phyloP scores from a whole-genome alignment of 2,113 vertebrate genomes.

The Corydoras maculifer region DNA sequence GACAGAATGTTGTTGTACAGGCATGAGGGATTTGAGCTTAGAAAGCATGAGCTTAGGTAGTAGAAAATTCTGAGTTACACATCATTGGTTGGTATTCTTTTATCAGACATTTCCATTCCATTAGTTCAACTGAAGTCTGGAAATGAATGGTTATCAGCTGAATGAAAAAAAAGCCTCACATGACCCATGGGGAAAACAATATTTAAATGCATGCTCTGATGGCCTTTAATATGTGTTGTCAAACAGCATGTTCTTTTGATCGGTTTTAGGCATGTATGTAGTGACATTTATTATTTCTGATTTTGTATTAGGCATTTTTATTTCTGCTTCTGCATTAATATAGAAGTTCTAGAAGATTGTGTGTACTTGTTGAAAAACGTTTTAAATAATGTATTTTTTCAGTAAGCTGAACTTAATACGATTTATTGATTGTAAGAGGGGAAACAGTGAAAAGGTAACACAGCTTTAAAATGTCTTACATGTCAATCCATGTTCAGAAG shows the following conservation, averaged over 20 bases:
- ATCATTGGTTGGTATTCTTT: not conserved
- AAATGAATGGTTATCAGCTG: too few relatives aligned
- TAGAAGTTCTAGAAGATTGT: slow-evolving; percentile 31
- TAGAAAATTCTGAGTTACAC: too few relatives aligned
- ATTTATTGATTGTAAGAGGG: slow-evolving; percentile 2
- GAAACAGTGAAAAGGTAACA: not conserved
- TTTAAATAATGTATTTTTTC: slow-evolving; percentile 1
- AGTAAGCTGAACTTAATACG: slow-evolving; percentile 23
- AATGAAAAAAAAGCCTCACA: slow-evolving; percentile 7
- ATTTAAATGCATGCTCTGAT: slow-evolving; percentile 27
- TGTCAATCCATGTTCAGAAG: not conserved
- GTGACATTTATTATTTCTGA: slow-evolving; percentile 23
- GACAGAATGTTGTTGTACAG: too few relatives aligned
- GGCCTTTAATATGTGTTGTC: slow-evolving; percentile 22
- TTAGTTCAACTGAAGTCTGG: too few relatives aligned
- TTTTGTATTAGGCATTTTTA: slow-evolving; percentile 8
- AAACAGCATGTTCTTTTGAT: slow-evolving; percentile 3
- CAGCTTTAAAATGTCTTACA: not conserved
- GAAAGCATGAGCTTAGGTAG: too few relatives aligned
- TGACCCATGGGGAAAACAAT: not conserved
- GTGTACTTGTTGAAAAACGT: too few relatives aligned
- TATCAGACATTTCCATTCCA: not conserved
- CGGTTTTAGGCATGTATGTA: slow-evolving; percentile 33
- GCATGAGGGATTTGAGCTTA: slow-evolving; percentile 15
- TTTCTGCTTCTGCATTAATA: slow-evolving; percentile 26